Percentiles rank a stretch among this genome's conserved stretches.
Evolutionary conservation across 2,797 vertebrate genomes (phyloP).

Genomic region (Lycodopsis pacificus): DNA sequence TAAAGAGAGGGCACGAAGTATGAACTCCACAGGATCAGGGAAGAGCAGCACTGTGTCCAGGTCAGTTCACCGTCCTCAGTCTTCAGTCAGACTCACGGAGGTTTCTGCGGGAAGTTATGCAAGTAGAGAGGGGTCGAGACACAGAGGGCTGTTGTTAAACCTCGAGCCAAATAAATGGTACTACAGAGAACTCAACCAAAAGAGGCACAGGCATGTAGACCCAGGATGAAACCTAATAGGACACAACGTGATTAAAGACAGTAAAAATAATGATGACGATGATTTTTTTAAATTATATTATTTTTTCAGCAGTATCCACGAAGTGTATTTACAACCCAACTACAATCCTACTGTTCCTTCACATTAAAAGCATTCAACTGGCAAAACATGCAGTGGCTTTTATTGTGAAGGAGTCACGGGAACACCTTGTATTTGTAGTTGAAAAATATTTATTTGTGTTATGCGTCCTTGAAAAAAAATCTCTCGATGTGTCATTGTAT

Average conservation of each 20-base stretch:
- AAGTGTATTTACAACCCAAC: not conserved
- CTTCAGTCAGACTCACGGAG: conserved; percentile 6
- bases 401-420: not conserved
- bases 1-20: conserved; percentile 93
- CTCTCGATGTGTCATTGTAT: not conserved
- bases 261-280: not conserved
- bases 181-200: not conserved
- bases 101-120: conserved; percentile 19
- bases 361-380: no score
- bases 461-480: not conserved
- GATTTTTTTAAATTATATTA: not conserved
- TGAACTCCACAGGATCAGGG: conserved; percentile 98
- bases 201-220: not conserved
- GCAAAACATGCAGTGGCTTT: not conserved
- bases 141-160: conserved; percentile 21
- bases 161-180: conserved; percentile 13
- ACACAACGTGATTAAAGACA: no score
- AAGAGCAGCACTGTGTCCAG: conserved; percentile 98
- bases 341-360: no score
- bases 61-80: conserved; percentile 65
- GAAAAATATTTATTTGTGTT: not conserved
- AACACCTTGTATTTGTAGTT: not conserved
- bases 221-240: not conserved
- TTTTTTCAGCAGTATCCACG: not conserved
- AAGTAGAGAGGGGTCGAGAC: conserved; percentile 13